phyloP scores from a whole-genome alignment of 1,140 invertebrate genomes.

The Bombus sibiricus region DNA sequence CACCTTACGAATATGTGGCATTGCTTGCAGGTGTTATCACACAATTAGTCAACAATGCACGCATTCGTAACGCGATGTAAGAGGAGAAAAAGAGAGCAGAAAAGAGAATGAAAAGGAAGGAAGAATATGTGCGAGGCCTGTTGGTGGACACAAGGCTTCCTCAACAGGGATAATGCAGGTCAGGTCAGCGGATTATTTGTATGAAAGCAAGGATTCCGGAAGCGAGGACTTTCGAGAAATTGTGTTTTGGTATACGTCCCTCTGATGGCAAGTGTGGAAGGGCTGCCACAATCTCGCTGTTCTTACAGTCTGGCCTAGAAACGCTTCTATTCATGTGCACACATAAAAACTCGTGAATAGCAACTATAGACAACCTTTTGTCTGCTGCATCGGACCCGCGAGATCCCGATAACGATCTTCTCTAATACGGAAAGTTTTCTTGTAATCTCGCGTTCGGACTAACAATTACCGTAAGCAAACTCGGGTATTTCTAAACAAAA shows the following conservation, averaged over 20 bases:
- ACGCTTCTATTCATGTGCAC: neutral
- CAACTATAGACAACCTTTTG: neutral
- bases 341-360: neutral
- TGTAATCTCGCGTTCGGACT: neutral
- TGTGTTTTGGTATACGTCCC: neutral
- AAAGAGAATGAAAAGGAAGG: neutral
- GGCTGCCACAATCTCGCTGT: neutral
- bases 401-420: neutral
- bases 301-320: neutral
- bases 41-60: neutral
- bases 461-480: neutral
- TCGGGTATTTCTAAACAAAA: neutral
- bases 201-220: neutral
- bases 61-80: neutral
- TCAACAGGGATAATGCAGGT: neutral
- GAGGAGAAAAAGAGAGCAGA: neutral
- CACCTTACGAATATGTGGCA: neutral
- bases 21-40: neutral
- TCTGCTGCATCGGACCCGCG: neutral
- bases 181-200: neutral
- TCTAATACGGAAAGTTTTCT: neutral
- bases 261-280: neutral
- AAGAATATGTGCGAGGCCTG: neutral
- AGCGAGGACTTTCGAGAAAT: neutral
- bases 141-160: neutral